Evolutionary conservation across 2,113 vertebrate species (phyloP).

Genomic region (Eonycteris spelaea): DNA sequence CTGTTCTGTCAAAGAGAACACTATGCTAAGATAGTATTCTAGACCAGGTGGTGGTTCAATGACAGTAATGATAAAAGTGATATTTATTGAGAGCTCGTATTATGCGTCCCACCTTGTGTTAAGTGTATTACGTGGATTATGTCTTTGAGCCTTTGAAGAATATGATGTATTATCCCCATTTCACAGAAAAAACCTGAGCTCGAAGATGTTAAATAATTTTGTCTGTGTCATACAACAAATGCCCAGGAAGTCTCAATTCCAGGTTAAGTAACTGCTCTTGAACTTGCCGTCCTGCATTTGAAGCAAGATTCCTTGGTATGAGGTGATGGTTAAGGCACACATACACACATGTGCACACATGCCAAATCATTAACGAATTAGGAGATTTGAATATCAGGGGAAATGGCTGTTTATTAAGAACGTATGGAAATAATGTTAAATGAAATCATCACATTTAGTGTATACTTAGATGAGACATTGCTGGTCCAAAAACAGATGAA

Average conservation of each 20-base stretch:
- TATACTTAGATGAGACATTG: neutral
- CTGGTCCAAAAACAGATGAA: neutral
- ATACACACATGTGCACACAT: neutral
- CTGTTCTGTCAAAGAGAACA: neutral
- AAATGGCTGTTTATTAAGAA: conserved; percentile 40
- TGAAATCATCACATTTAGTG: neutral
- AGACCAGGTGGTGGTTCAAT: neutral
- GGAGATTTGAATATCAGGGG: neutral
- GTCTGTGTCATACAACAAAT: neutral
- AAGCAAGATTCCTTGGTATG: neutral
- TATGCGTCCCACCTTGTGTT: neutral
- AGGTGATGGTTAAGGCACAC: neutral
- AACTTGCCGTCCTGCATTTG: neutral
- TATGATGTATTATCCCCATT: neutral
- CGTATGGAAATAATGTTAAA: neutral
- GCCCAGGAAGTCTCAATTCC: neutral
- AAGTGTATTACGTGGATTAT: neutral
- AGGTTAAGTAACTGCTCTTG: neutral
- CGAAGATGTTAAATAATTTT: neutral
- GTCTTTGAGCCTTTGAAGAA: neutral
- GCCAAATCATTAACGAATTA: neutral
- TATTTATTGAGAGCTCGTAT: neutral
- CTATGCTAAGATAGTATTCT: neutral
- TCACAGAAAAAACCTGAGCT: neutral
- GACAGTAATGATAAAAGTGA: neutral